These are phyloP conservation scores for Eubasilissa splendida DNA, from an alignment of 2,888 invertebrate genomes.

Conservation along the genomic window DNA sequence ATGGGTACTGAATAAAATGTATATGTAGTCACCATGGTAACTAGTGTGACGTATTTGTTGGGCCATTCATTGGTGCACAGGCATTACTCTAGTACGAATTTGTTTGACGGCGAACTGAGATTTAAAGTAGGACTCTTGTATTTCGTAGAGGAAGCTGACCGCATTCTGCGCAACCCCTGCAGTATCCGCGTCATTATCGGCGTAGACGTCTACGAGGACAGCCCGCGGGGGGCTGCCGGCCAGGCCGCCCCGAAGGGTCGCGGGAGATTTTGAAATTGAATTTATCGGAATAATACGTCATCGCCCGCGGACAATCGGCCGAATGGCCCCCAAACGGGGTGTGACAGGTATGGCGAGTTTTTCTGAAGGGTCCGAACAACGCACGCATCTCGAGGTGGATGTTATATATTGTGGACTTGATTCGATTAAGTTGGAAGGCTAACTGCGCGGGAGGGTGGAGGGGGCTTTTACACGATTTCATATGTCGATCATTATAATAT, in stretches of 20 bases:
- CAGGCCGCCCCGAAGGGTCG: constrained; percentile 1
- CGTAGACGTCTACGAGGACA: constrained; percentile 8
- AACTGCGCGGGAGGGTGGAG: not conserved
- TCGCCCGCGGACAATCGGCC: constrained; percentile 30
- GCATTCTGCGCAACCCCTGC: no score
- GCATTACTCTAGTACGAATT: no score
- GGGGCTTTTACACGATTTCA: no score
- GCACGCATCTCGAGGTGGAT: not conserved
- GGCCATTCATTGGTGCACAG: no score
- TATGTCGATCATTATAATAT: no score
- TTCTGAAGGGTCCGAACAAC: no score
- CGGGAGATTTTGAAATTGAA: constrained; percentile 38
- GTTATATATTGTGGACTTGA: not conserved
- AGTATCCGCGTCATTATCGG: not conserved
- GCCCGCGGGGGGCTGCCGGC: not conserved
- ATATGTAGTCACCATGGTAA: no score
- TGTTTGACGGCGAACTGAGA: no score
- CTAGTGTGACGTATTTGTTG: no score
- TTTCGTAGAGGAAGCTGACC: no score
- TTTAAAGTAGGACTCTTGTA: no score
- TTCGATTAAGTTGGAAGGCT: not conserved
- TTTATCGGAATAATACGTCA: constrained; percentile 27
- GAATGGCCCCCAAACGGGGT: not conserved
- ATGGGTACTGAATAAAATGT: no score
- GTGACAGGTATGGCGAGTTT: not conserved